Conservation (phyloP, 2,888 invertebrate species). For the Mythimna loreyi region DNA sequence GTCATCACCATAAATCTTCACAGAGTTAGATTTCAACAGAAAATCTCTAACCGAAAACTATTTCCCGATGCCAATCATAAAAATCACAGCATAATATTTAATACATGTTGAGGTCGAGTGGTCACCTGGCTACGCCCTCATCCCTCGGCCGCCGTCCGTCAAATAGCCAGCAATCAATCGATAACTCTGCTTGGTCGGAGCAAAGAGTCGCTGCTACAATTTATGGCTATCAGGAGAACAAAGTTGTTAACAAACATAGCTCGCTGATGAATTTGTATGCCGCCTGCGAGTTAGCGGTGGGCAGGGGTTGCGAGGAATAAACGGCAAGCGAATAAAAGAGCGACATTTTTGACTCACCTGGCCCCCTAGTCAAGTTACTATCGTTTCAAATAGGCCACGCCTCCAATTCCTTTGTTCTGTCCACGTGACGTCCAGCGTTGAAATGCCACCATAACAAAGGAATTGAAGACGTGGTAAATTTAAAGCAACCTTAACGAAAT, state of each 20-base stretch:
- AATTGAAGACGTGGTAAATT: too few relatives aligned
- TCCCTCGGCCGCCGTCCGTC: conserved; percentile 46
- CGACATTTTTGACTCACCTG: background rate
- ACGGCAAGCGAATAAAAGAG: conserved; percentile 11
- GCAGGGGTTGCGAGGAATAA: conserved; percentile 37
- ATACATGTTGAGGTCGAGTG: conserved; percentile 31
- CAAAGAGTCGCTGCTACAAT: conserved; percentile 63
- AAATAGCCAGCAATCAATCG: conserved; percentile 60
- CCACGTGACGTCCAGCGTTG: too few relatives aligned
- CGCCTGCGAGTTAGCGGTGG: conserved; percentile 67
- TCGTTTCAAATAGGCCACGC: too few relatives aligned
- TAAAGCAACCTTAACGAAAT: too few relatives aligned
- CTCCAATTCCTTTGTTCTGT: too few relatives aligned
- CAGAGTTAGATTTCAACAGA: background rate
- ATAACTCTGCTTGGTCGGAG: conserved; percentile 46
- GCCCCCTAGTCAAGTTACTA: too few relatives aligned
- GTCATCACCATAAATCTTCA: background rate
- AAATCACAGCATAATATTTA: conserved; percentile 39
- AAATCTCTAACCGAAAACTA: background rate
- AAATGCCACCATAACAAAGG: too few relatives aligned
- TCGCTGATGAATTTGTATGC: conserved; percentile 82
- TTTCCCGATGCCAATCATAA: conserved; percentile 39
- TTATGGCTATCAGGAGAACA: conserved; percentile 80
- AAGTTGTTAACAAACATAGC: conserved; percentile 81
- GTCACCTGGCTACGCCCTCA: conserved; percentile 17